These are phyloP conservation scores for Eustalomyia histrio DNA, from an alignment of 2,888 invertebrate species.

Conservation along the genomic window DNA sequence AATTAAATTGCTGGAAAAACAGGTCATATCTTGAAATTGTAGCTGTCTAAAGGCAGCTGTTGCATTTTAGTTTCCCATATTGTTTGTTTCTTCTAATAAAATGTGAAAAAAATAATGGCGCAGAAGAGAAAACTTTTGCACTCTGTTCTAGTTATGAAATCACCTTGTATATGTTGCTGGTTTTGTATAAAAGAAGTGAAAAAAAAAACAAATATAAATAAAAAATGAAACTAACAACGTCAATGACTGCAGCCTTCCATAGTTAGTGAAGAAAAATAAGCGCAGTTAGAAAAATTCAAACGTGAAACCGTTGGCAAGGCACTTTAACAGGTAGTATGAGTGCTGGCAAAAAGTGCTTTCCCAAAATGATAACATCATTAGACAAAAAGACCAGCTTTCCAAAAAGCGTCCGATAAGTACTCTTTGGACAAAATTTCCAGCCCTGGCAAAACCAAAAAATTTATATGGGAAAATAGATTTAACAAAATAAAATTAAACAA, in stretches of 20 bases:
- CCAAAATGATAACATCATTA: too few species aligned
- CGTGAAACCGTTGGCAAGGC: too few species aligned
- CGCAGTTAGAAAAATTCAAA: too few species aligned
- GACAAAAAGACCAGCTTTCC: too few species aligned
- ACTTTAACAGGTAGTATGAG: too few species aligned
- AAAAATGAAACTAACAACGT: background rate
- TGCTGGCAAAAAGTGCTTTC: too few species aligned
- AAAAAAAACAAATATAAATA: background rate
- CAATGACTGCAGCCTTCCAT: background rate
- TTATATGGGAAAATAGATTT: too few species aligned
- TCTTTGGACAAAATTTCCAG: too few species aligned
- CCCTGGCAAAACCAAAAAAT: too few species aligned
- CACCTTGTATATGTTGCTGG: background rate
- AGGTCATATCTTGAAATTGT: slow-evolving; percentile 48
- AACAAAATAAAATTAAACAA: too few species aligned
- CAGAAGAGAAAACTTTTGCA: background rate
- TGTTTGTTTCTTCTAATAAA: slow-evolving; percentile 2
- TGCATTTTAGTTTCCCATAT: slow-evolving; percentile 18
- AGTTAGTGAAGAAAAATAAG: too few species aligned
- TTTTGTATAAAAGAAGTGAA: background rate
- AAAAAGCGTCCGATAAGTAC: too few species aligned
- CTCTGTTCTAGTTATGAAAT: slow-evolving; percentile 21
- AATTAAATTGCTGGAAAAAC: slow-evolving; percentile 48
- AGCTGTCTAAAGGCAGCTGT: slow-evolving; percentile 37
- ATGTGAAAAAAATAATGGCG: background rate